phyloP scores from a whole-genome alignment of 2,797 vertebrate genomes.

The Sylvilagus floridanus region DNA sequence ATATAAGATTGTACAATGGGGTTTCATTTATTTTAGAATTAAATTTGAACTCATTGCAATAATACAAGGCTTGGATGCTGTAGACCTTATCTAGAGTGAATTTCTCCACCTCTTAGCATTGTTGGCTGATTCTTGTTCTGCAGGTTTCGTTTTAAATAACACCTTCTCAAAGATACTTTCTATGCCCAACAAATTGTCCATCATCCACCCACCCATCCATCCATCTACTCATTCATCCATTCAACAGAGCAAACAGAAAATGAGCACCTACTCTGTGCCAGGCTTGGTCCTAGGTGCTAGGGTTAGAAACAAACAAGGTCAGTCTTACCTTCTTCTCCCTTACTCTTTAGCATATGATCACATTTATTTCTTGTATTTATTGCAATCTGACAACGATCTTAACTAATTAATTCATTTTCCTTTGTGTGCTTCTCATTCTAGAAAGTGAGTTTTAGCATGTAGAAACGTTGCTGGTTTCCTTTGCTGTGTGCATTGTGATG shows the following conservation, averaged over 20 bases:
- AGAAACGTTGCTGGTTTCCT: neutral
- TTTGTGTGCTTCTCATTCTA: neutral
- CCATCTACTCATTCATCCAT: neutral
- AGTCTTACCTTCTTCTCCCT: neutral
- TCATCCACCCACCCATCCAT: neutral
- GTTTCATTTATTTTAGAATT: conserved; percentile 48
- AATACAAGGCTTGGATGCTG: neutral
- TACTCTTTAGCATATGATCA: neutral
- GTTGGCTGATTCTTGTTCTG: neutral
- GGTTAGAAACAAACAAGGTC: neutral
- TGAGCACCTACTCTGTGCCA: neutral
- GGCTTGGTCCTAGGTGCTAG: neutral
- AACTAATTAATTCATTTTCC: neutral
- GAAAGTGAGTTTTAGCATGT: neutral
- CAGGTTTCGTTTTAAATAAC: neutral
- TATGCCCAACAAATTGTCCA: neutral
- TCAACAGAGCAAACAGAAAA: neutral
- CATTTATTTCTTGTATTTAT: neutral
- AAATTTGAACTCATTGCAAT: neutral
- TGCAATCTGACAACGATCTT: neutral
- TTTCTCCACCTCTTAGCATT: neutral
- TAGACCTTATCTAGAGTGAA: neutral
- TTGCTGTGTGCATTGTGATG: neutral
- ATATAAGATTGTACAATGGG: neutral
- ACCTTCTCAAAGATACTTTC: neutral